These are phyloP conservation scores for Palythoa heliodiscus DNA, from an alignment of 92 coral and sea anemone genomes.

Conservation along the genomic window DNA sequence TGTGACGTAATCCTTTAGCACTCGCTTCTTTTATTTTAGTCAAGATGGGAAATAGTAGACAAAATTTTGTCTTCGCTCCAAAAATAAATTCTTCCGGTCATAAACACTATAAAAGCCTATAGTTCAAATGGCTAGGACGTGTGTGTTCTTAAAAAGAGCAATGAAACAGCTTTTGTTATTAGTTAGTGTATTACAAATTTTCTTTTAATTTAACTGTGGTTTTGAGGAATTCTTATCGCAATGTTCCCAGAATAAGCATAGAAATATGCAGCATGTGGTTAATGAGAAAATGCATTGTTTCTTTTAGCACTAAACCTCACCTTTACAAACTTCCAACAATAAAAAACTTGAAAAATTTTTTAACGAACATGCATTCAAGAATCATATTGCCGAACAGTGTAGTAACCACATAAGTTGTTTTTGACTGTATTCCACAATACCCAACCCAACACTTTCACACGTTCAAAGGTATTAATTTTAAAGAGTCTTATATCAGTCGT, in stretches of 20 bases:
- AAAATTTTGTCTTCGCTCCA: conserved; percentile 8
- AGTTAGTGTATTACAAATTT: not conserved
- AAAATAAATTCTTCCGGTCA: not conserved
- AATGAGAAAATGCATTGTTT: not conserved
- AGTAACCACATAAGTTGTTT: conserved; percentile 50
- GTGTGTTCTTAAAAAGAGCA: conserved; percentile 35
- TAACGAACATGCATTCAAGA: not conserved
- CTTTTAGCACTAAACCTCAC: conserved; percentile 3
- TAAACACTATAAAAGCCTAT: not conserved
- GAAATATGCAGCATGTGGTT: conserved; percentile 30
- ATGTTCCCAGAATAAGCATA: conserved; percentile 2
- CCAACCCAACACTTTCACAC: conserved; percentile 51
- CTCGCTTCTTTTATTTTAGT: not conserved
- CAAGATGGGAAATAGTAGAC: not conserved
- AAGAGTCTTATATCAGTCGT: conserved; percentile 43
- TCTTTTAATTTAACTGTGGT: conserved; percentile 28
- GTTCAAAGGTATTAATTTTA: conserved; percentile 55
- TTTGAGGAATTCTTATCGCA: conserved; percentile 29
- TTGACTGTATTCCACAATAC: conserved; percentile 37
- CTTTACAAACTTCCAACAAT: conserved; percentile 6
- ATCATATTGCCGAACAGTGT: conserved; percentile 14
- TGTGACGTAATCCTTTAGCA: not conserved
- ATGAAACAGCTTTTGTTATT: conserved; percentile 29
- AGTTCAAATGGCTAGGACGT: not conserved
- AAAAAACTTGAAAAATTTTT: not conserved